These are phyloP conservation scores for Sebastes steindachneri DNA, from an alignment of 2,797 vertebrate genomes.

Conservation along the genomic window DNA sequence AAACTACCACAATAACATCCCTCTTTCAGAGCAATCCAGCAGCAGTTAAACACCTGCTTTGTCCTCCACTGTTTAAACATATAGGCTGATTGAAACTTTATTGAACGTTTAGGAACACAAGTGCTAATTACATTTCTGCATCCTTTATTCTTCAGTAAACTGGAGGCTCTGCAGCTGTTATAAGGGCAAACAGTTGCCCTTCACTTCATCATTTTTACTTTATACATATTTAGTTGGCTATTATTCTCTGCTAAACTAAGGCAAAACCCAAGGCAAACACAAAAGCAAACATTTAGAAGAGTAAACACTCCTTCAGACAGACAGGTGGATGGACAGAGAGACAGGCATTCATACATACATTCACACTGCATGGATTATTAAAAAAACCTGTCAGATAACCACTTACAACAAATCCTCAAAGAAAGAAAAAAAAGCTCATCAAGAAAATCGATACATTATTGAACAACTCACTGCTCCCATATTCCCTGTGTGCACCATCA, in stretches of 20 bases:
- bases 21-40: neutral
- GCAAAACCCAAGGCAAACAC: neutral
- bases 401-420: conserved; percentile 40
- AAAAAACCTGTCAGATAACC: conserved; percentile 34
- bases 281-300: neutral
- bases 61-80: neutral
- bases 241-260: no score
- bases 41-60: neutral
- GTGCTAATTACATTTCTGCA: neutral
- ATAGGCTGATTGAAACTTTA: neutral
- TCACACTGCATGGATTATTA: neutral
- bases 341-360: neutral
- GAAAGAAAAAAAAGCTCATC: conserved; percentile 29
- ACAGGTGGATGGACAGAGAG: neutral
- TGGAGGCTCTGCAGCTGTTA: neutral
- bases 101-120: neutral
- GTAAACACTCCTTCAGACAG: neutral
- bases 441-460: conserved; percentile 73
- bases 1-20: no score
- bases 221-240: neutral
- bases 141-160: neutral
- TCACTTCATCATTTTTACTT: neutral
- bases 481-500: conserved; percentile 40
- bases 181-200: neutral
- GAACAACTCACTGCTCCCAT: conserved; percentile 40